Base-by-base conservation (phyloP, 2,888 invertebrate genomes). In the Cistogaster globosa region DNA sequence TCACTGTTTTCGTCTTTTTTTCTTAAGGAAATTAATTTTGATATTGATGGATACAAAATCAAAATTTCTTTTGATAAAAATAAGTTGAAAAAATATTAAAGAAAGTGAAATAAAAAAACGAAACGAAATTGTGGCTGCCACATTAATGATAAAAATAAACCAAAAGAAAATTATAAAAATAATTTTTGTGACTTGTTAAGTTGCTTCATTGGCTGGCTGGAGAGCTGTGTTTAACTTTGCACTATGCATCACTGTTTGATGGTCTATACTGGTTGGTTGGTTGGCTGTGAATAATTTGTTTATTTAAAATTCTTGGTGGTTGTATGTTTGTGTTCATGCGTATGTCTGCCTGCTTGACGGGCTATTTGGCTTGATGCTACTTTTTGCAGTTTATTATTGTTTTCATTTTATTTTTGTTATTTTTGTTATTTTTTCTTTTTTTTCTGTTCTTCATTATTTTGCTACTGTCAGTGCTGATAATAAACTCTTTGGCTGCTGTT, bases 61-160 rank as follows among this genome's bases (percentile, higher is more conserved):
- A n/a, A 60, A 26, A 26, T 26, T 26, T 26, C 4, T 26, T 48
- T 38, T 48, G 32, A 67, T 22, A 77, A 78, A 78, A 78, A 62
- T 69, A 69, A 78, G 42, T 45, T 55, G 42, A 69, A 69, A 69
- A 69, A 81, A 76, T 69, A 69, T 75, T 75, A 2, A 68, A 55
- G 57, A 81, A 75, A 16, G 18, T 20, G 55, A 74, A 74, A 80
- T 77, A 72, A 84, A 69, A 81, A 78, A 78, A 58, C 74, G 68
- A 74, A 78, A 78, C 77, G 74, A 84, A 74, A 81, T 84, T 84
- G 81, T 84, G 78, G 84, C 77, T 74, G 74, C 58, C 62, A 78
- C 77, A 80, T 69, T 74, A 65, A 81, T 77, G 72, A 72, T 72
- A 84, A 79, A 78, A 62, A 1, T 26, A 26, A 62, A 63, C 69